A percentile compares a stretch with the other conserved stretches of the same genome.
Conservation (phyloP, 2,888 invertebrate species). For the Linyphia triangularis region DNA sequence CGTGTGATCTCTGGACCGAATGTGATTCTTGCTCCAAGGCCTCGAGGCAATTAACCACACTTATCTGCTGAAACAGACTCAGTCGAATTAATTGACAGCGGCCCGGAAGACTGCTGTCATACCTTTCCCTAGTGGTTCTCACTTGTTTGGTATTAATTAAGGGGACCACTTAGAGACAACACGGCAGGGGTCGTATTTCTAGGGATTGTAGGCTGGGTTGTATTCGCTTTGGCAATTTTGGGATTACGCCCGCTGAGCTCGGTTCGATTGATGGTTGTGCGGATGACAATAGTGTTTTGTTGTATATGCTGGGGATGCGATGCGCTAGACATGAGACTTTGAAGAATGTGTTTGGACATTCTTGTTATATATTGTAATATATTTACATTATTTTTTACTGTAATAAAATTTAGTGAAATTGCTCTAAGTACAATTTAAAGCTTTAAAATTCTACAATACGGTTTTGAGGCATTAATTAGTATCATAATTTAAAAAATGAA, state of each 20-base stretch:
- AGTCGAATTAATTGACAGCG: slow-evolving; percentile 16
- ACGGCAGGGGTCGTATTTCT: not conserved
- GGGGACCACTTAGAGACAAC: slow-evolving; percentile 11
- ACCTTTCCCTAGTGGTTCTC: not conserved
- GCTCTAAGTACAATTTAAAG: too few relatives aligned
- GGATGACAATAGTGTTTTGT: too few relatives aligned
- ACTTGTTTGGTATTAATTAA: slow-evolving; percentile 55
- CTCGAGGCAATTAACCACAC: slow-evolving; percentile 53
- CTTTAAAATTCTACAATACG: too few relatives aligned
- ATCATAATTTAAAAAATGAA: too few relatives aligned
- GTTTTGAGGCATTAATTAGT: too few relatives aligned
- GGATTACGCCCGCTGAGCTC: not conserved
- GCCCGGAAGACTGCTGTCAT: slow-evolving; percentile 7
- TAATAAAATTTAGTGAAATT: too few relatives aligned
- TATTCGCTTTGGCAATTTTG: not conserved
- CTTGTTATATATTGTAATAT: too few relatives aligned
- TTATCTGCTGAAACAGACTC: slow-evolving; percentile 50
- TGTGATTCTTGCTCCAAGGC: slow-evolving; percentile 35
- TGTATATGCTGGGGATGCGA: too few relatives aligned
- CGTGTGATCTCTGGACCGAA: not conserved
- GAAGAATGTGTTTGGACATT: too few relatives aligned
- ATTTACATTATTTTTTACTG: too few relatives aligned
- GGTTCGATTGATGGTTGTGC: not conserved
- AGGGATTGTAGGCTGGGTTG: not conserved
- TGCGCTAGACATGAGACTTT: too few relatives aligned